Evolutionary conservation across 2,888 invertebrate species (phyloP).

Genomic region (Euzetes globulus): DNA sequence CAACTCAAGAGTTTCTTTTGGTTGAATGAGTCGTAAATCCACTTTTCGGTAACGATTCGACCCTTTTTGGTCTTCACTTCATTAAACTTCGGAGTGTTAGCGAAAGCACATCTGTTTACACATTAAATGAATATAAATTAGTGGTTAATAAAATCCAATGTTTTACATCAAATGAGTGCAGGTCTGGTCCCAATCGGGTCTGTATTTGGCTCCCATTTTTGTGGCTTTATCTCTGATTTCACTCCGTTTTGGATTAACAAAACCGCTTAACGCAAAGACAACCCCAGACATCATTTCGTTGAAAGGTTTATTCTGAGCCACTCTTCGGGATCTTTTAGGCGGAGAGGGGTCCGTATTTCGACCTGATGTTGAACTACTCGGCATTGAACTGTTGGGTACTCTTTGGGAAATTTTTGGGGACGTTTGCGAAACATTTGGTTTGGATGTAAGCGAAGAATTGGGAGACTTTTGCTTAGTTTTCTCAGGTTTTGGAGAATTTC

Average conservation of each 20-base stretch:
- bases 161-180: constrained; percentile 80
- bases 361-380: not conserved
- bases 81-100: constrained; percentile 76
- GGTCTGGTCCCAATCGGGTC: constrained; percentile 62
- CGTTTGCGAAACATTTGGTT: not conserved
- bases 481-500: not conserved
- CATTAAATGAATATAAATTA: constrained; percentile 43
- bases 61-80: constrained; percentile 58
- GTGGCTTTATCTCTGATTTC: constrained; percentile 60
- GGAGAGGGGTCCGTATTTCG: not conserved
- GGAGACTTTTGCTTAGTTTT: not conserved
- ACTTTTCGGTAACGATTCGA: constrained; percentile 62
- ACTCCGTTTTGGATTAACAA: constrained; percentile 68
- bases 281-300: constrained; percentile 57
- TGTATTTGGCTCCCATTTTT: constrained; percentile 70
- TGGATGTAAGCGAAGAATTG: not conserved
- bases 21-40: constrained; percentile 62
- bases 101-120: constrained; percentile 70
- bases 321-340: constrained; percentile 28
- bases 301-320: constrained; percentile 32
- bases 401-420: not conserved
- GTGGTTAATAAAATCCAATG: constrained; percentile 27
- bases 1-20: constrained; percentile 60
- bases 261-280: constrained; percentile 75
- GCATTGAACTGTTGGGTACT: not conserved